Percentiles rank a stretch among this genome's conserved stretches.
phyloP scores from a whole-genome alignment of 2,113 vertebrate species.

The Fukomys damarensis region DNA sequence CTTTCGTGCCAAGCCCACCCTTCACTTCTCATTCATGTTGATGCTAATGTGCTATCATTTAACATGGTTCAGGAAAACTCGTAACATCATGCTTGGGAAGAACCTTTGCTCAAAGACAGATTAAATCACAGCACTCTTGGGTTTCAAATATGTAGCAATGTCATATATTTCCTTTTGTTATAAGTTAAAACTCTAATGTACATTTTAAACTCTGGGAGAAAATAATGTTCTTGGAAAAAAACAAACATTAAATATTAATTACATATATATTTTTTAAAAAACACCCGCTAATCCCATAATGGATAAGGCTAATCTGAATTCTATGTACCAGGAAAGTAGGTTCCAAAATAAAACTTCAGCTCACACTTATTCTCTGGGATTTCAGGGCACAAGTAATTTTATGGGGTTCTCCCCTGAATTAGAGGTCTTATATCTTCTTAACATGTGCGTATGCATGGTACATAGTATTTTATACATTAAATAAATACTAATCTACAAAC shows the following conservation, averaged over 20 bases:
- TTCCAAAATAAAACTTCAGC: background rate
- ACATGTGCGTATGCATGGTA: background rate
- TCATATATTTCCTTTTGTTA: slow-evolving; percentile 33
- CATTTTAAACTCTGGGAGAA: slow-evolving; percentile 31
- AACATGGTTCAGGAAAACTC: slow-evolving; percentile 58
- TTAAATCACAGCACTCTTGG: background rate
- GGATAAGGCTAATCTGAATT: background rate
- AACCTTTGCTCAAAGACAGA: slow-evolving; percentile 56
- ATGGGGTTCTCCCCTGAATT: background rate
- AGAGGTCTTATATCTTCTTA: background rate
- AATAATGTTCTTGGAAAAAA: background rate
- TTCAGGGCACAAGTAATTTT: slow-evolving; percentile 7
- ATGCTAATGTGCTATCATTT: slow-evolving; percentile 59
- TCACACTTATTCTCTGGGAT: background rate
- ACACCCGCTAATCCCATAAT: background rate
- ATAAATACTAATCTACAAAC: background rate
- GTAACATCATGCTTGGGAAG: slow-evolving; percentile 63
- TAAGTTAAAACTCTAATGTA: background rate
- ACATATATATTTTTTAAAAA: background rate
- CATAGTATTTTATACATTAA: background rate
- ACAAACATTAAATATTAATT: background rate
- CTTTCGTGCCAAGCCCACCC: slow-evolving; percentile 21
- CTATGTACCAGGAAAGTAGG: background rate
- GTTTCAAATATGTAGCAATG: slow-evolving; percentile 53
- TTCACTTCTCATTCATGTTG: slow-evolving; percentile 16